Evolutionary conservation across 2,888 invertebrate genomes (phyloP).

Genomic region (Chaetoderma sp.): DNA sequence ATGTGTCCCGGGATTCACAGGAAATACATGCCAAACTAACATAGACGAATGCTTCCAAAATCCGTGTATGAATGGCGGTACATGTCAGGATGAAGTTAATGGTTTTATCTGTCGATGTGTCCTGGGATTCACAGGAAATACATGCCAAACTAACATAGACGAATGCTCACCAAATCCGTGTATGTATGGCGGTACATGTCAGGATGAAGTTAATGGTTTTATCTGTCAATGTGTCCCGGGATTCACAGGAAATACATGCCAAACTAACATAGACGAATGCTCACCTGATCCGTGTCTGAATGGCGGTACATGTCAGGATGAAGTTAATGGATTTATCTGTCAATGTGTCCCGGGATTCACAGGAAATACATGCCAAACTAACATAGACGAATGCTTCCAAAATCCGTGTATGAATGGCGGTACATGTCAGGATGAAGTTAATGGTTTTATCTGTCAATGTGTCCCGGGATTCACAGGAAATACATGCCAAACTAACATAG

Average conservation of each 20-base stretch:
- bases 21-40: background rate
- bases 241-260: background rate
- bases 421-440: no score
- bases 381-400: no score
- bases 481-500: no score
- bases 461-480: no score
- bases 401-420: no score
- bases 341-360: no score
- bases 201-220: background rate
- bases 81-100: background rate
- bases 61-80: conserved; percentile 2
- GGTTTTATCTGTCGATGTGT: background rate
- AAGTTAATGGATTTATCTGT: no score
- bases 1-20: conserved; percentile 1
- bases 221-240: background rate
- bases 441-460: no score
- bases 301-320: no score
- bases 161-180: background rate
- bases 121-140: background rate
- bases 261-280: no score
- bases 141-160: conserved; percentile 1
- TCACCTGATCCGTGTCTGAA: no score
- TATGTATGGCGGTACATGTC: background rate
- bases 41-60: background rate
- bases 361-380: no score